Evolutionary conservation across 2,888 invertebrate species (phyloP).

Genomic region (Cenopis cana): DNA sequence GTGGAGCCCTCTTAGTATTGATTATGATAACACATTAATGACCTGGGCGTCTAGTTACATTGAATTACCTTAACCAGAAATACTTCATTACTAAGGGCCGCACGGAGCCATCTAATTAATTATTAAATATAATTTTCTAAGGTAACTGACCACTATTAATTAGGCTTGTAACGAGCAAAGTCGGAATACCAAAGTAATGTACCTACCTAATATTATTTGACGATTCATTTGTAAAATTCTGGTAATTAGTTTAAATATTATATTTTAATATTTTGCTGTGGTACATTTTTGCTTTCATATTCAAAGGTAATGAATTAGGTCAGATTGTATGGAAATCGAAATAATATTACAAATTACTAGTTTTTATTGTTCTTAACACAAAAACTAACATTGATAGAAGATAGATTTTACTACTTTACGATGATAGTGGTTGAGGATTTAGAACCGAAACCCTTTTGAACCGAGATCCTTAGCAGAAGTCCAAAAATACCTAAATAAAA

Average conservation of each 20-base stretch:
- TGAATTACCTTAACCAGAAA: too few species aligned
- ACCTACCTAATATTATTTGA: not conserved
- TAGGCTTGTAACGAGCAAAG: not conserved
- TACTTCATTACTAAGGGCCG: slow-evolving; percentile 14
- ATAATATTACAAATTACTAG: too few species aligned
- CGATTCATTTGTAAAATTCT: not conserved
- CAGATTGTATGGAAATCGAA: too few species aligned
- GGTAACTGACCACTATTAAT: slow-evolving; percentile 23
- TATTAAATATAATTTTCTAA: slow-evolving; percentile 18
- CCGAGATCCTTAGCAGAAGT: not conserved
- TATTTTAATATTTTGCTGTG: not conserved
- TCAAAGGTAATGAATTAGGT: too few species aligned
- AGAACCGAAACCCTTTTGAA: not conserved
- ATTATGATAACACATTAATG: too few species aligned
- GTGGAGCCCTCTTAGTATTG: too few species aligned
- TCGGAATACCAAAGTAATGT: not conserved
- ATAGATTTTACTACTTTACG: not conserved
- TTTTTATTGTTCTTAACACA: too few species aligned
- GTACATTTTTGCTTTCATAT: not conserved
- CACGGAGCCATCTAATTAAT: slow-evolving; percentile 8
- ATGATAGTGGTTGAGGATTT: not conserved
- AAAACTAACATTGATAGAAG: not conserved
- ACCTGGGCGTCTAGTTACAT: too few species aligned
- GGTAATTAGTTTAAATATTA: not conserved
- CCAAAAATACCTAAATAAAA: not conserved